Percentiles rank a stretch among this genome's conserved stretches.
Evolutionary conservation across 1,140 invertebrate genomes (phyloP).

Genomic region (Lerema accius): DNA sequence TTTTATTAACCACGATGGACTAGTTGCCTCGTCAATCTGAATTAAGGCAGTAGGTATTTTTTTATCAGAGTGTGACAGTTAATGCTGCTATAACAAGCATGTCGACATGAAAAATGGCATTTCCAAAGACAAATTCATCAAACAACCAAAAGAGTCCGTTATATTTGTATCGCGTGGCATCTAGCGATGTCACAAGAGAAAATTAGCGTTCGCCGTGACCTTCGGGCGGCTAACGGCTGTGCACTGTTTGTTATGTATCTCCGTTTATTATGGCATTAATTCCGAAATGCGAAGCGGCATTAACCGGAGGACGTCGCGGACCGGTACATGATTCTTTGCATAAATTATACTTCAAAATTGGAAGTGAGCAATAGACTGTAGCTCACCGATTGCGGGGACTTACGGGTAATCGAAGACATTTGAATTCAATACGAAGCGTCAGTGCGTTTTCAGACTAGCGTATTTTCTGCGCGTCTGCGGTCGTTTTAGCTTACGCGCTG

Average conservation of each 20-base stretch:
- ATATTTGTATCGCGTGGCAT: constrained; percentile 54
- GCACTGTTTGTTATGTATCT: constrained; percentile 58
- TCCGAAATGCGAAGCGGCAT: constrained; percentile 58
- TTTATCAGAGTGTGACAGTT: too few relatives aligned
- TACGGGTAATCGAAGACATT: constrained; percentile 44
- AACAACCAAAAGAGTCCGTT: constrained; percentile 33
- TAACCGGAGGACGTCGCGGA: constrained; percentile 59
- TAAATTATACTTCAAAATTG: constrained; percentile 61
- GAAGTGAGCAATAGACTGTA: constrained; percentile 48
- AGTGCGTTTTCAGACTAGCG: too few relatives aligned
- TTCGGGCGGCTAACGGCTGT: constrained; percentile 53
- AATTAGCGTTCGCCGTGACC: constrained; percentile 71
- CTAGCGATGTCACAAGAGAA: constrained; percentile 59
- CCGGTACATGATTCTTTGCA: constrained; percentile 73
- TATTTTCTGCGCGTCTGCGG: too few relatives aligned
- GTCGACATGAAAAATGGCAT: constrained; percentile 8
- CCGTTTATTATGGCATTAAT: constrained; percentile 72
- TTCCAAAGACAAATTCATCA: constrained; percentile 35
- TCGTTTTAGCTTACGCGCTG: too few relatives aligned
- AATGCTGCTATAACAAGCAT: too few relatives aligned
- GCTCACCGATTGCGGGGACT: too few relatives aligned
- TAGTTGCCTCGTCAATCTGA: too few relatives aligned
- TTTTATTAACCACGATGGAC: too few relatives aligned
- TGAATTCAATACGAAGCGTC: constrained; percentile 44
- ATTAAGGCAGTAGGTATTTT: too few relatives aligned